Evolutionary conservation across 2,888 invertebrate species (phyloP).

Genomic region (Trissolcus japonicus): DNA sequence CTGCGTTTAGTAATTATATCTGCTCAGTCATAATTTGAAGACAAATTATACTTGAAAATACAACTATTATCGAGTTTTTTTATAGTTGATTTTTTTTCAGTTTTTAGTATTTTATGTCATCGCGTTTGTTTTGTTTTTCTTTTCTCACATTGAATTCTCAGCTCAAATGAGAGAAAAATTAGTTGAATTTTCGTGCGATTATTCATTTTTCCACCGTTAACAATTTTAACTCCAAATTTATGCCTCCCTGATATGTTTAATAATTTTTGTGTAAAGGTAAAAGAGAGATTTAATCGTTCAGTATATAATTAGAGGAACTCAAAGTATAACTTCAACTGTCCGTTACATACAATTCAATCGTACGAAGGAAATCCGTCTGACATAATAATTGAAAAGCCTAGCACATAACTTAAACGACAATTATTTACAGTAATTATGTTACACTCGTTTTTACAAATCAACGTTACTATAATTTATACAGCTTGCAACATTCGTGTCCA

Average conservation of each 20-base stretch:
- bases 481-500: conserved; percentile 17
- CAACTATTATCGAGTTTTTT: conserved; percentile 19
- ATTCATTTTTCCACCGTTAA: too few species aligned
- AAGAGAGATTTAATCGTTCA: too few species aligned
- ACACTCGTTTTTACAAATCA: conserved; percentile 36
- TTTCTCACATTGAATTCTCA: too few species aligned
- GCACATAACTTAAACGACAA: conserved; percentile 22
- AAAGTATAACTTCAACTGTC: conserved; percentile 13
- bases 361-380: neutral
- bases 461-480: conserved; percentile 20
- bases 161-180: too few species aligned
- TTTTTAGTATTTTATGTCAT: too few species aligned
- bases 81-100: too few species aligned
- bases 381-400: conserved; percentile 8
- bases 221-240: too few species aligned
- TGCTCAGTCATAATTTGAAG: conserved; percentile 30
- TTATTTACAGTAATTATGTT: conserved; percentile 44
- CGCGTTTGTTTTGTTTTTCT: neutral
- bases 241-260: too few species aligned
- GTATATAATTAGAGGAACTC: too few species aligned
- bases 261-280: too few species aligned
- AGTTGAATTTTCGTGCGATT: too few species aligned
- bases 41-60: conserved; percentile 18
- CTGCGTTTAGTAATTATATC: conserved; percentile 19
- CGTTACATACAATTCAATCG: conserved; percentile 10